These are phyloP conservation scores for Etheostoma nigrum DNA, from an alignment of 2,797 vertebrate genomes.

Conservation along the genomic window DNA sequence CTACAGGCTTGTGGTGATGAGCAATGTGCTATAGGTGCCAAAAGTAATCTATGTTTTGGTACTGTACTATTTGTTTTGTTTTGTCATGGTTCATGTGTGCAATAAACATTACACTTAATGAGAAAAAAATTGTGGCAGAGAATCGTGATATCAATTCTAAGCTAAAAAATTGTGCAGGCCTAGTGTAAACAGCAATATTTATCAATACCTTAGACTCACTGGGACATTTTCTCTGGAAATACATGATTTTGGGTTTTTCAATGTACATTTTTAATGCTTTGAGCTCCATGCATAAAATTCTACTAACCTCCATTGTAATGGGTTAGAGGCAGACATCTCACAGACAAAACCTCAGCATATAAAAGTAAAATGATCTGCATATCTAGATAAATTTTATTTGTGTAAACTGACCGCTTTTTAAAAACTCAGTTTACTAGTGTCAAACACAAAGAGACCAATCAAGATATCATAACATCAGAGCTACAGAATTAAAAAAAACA, in stretches of 20 bases:
- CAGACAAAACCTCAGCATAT: neutral
- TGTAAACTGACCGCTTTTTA: neutral
- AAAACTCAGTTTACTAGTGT: slow-evolving; percentile 14
- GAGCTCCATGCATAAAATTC: neutral
- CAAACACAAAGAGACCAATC: slow-evolving; percentile 11
- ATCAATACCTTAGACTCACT: neutral
- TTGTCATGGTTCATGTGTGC: too few species aligned
- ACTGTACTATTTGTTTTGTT: too few species aligned
- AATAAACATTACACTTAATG: too few species aligned
- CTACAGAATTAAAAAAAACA: slow-evolving; percentile 6
- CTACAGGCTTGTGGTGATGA: too few species aligned
- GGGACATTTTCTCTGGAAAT: neutral
- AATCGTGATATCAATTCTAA: too few species aligned
- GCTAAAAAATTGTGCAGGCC: too few species aligned
- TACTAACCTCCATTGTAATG: neutral
- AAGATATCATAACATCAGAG: neutral
- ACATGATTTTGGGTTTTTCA: neutral
- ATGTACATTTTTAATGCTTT: neutral
- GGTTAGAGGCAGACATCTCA: neutral
- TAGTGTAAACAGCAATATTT: too few species aligned
- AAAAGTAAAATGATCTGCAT: neutral
- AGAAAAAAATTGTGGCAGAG: too few species aligned
- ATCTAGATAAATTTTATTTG: neutral
- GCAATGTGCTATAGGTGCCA: too few species aligned
- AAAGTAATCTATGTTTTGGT: too few species aligned